Conservation (phyloP, 2,888 invertebrate genomes). For the Teleiodes luculella region DNA sequence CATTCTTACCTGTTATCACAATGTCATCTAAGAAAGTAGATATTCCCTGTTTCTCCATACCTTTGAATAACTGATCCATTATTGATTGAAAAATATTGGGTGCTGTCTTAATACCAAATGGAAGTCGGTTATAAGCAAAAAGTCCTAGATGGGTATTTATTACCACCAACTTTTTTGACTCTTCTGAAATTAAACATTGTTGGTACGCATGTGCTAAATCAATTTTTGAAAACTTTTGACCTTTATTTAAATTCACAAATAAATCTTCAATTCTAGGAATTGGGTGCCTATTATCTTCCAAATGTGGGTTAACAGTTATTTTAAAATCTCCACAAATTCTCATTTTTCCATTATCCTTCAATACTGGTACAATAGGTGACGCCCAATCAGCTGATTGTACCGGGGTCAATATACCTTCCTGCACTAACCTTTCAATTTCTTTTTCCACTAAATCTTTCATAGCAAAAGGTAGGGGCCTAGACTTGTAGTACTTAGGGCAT, state of each 20-base stretch:
- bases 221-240: background rate
- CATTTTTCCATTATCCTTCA: background rate
- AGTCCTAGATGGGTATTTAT: slow-evolving; percentile 19
- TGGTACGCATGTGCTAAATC: background rate
- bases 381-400: background rate
- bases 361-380: background rate
- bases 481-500: background rate
- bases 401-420: slow-evolving; percentile 11
- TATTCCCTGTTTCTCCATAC: too few relatives aligned
- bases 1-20: background rate
- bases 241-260: background rate
- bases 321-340: background rate
- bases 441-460: background rate
- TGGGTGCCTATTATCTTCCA: slow-evolving; percentile 12
- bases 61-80: background rate
- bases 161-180: slow-evolving; percentile 16
- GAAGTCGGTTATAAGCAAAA: background rate
- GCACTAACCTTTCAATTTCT: slow-evolving; percentile 10
- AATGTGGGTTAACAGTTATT: background rate
- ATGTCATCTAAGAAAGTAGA: background rate
- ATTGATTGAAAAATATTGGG: background rate
- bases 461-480: background rate
- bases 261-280: background rate
- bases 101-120: background rate
- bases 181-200: background rate